Evolutionary conservation across 2,113 vertebrate species (phyloP).

Genomic region (Trogon surrucura): DNA sequence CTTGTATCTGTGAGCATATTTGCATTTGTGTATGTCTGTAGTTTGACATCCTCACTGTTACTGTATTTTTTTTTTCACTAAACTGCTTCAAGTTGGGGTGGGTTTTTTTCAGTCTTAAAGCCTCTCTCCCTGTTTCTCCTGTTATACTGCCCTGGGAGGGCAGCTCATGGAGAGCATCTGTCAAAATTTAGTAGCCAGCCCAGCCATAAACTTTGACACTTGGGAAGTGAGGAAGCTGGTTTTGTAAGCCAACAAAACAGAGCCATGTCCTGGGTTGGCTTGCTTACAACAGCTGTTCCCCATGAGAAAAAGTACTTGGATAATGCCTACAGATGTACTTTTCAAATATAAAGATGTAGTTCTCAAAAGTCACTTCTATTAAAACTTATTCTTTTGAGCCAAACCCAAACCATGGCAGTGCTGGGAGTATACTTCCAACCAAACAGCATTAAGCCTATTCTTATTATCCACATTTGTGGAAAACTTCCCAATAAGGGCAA

Average conservation of each 20-base stretch:
- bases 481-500: slow-evolving; percentile 15
- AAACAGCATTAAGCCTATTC: background rate
- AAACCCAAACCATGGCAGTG: background rate
- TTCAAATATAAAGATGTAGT: background rate
- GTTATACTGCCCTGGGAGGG: too few species aligned
- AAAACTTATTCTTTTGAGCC: background rate
- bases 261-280: background rate
- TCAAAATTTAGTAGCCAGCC: too few species aligned
- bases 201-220: too few species aligned
- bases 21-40: too few species aligned
- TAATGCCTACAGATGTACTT: background rate
- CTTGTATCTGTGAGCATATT: too few species aligned
- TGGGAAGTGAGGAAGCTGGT: too few species aligned
- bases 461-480: background rate
- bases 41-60: too few species aligned
- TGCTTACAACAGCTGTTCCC: background rate
- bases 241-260: background rate
- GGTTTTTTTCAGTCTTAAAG: too few species aligned
- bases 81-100: too few species aligned
- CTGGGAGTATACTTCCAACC: background rate
- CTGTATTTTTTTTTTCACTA: too few species aligned
- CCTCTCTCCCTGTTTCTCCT: too few species aligned
- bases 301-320: background rate
- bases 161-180: too few species aligned
- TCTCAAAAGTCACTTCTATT: background rate